These are phyloP conservation scores for Corythornis vintsioides DNA, from an alignment of 2,113 vertebrate genomes.

Conservation along the genomic window DNA sequence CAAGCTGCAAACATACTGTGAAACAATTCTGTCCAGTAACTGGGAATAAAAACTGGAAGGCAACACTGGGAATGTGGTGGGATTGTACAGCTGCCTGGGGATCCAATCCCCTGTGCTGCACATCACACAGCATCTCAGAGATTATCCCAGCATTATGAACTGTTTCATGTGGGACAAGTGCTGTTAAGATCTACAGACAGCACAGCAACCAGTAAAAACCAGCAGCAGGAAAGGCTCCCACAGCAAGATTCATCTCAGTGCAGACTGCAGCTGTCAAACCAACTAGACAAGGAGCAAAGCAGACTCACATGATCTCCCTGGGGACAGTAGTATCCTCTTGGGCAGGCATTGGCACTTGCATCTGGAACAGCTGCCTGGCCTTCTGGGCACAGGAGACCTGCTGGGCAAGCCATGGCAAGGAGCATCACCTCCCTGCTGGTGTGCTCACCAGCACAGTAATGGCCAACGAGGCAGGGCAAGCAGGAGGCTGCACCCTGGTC, in stretches of 20 bases:
- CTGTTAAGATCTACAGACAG: background rate
- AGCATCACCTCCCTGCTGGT: constrained; percentile 87
- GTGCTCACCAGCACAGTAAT: constrained; percentile 83
- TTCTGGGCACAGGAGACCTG: constrained; percentile 83
- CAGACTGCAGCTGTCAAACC: background rate
- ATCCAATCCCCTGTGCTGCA: background rate
- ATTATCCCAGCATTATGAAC: background rate
- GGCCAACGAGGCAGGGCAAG: constrained; percentile 79
- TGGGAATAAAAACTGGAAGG: background rate
- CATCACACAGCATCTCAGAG: background rate
- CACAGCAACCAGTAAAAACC: background rate
- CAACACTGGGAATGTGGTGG: background rate
- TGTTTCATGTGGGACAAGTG: background rate
- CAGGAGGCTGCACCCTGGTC: constrained; percentile 82
- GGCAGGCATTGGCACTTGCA: constrained; percentile 79
- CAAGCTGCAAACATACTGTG: too few species aligned
- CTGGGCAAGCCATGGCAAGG: constrained; percentile 82
- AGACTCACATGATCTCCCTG: constrained; percentile 80
- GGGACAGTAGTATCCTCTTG: constrained; percentile 85
- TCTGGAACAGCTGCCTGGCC: constrained; percentile 82
- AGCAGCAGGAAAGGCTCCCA: background rate
- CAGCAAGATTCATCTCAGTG: background rate
- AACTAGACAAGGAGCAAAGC: background rate
- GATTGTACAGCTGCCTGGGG: background rate
- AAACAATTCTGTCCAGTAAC: background rate